phyloP scores from a whole-genome alignment of 2,888 invertebrate species.

The Adelognathus sp. region DNA sequence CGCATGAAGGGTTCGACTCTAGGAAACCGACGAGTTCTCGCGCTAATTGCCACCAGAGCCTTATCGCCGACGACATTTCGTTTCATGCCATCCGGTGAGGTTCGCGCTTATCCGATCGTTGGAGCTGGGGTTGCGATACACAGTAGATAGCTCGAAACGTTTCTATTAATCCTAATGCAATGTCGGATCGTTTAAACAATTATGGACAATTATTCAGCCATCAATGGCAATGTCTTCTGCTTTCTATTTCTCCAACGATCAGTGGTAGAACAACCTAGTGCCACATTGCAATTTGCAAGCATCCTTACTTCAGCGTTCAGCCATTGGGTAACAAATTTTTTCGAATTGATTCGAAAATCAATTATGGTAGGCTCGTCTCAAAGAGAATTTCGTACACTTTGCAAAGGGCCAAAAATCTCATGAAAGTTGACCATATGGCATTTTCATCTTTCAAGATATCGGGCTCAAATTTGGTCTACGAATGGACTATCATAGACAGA shows the following conservation, averaged over 20 bases:
- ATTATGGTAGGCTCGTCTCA: no score
- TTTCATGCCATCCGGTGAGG: conserved; percentile 4
- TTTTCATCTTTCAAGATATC: no score
- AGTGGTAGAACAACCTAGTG: no score
- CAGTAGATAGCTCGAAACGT: background rate
- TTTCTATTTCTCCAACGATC: background rate
- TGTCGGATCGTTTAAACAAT: background rate
- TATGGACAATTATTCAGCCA: background rate
- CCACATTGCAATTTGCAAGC: no score
- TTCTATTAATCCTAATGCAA: background rate
- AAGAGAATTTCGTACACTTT: no score
- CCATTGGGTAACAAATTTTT: background rate
- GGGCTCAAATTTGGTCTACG: no score
- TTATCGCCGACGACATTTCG: conserved; percentile 6
- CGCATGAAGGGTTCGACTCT: conserved; percentile 21
- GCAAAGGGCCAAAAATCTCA: no score
- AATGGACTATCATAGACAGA: no score
- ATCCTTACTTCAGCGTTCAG: background rate
- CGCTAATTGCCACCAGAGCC: conserved; percentile 22
- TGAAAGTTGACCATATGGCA: no score
- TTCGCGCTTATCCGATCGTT: background rate
- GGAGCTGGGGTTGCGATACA: background rate
- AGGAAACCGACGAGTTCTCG: conserved; percentile 19
- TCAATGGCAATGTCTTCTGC: background rate
- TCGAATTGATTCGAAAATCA: no score